Conservation (phyloP, 2,888 invertebrate genomes). For the Apantesis nais region DNA sequence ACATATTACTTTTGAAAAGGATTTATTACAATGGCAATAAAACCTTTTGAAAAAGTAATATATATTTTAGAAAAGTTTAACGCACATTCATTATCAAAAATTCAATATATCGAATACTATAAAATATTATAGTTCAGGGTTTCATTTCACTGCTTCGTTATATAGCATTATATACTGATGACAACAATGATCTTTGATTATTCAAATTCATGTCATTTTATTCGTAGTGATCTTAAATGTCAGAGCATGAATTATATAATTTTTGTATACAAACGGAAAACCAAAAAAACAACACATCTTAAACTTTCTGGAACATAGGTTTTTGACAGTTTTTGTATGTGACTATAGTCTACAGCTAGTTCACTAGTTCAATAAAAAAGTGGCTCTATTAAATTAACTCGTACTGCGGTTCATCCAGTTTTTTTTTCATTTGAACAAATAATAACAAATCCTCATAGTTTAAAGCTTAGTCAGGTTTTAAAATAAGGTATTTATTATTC, state of each 20-base stretch:
- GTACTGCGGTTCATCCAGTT: not conserved
- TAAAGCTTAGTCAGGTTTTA: constrained; percentile 29
- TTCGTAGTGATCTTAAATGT: not conserved
- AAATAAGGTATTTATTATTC: constrained; percentile 52
- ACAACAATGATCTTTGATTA: not conserved
- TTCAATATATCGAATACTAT: no score
- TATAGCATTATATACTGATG: not conserved
- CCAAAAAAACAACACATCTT: not conserved
- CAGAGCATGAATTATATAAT: not conserved
- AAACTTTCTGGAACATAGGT: not conserved
- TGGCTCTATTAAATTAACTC: not conserved
- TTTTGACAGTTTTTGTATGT: not conserved
- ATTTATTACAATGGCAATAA: no score
- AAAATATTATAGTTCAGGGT: not conserved
- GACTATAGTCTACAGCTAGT: no score
- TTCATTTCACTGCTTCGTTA: not conserved
- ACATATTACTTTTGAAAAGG: not conserved
- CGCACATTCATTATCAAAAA: no score
- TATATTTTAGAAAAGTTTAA: no score
- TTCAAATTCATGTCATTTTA: not conserved
- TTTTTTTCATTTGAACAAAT: not conserved
- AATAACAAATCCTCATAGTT: constrained; percentile 4
- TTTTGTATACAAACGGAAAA: not conserved
- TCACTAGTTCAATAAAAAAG: not conserved
- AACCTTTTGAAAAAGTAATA: no score